These are phyloP conservation scores for Hesperophylax magnus DNA, from an alignment of 1,140 invertebrate species.

Conservation along the genomic window DNA sequence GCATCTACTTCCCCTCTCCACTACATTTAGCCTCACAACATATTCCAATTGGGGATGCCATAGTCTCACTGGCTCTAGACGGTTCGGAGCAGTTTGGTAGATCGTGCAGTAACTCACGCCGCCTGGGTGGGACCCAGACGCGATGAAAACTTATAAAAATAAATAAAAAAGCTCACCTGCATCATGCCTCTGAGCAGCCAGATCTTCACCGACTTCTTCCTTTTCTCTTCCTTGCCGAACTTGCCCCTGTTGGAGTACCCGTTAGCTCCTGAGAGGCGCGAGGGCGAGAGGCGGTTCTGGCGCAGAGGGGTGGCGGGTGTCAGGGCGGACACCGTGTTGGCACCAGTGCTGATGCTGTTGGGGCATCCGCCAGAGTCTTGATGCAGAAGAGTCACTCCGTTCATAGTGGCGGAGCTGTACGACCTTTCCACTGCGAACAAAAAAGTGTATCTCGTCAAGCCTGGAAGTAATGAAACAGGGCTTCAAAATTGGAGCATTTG, in stretches of 20 bases:
- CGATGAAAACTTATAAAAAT: too few relatives aligned
- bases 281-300: conserved; percentile 47
- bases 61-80: too few relatives aligned
- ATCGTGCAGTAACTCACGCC: too few relatives aligned
- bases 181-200: conserved; percentile 63
- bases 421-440: conserved; percentile 59
- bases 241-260: conserved; percentile 25
- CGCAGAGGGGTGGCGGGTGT: conserved; percentile 40
- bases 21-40: too few relatives aligned
- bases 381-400: conserved; percentile 52
- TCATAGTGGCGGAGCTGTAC: conserved; percentile 60
- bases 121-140: too few relatives aligned
- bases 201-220: conserved; percentile 60
- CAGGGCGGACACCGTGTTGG: conserved; percentile 29
- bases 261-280: conserved; percentile 30
- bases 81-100: too few relatives aligned
- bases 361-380: conserved; percentile 44
- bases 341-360: neutral
- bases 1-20: too few relatives aligned
- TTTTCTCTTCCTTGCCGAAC: conserved; percentile 33
- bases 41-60: too few relatives aligned
- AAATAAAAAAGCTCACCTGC: conserved; percentile 53
- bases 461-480: too few relatives aligned
- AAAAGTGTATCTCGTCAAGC: neutral
- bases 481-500: too few relatives aligned